Conservation (phyloP, 2,888 invertebrate species). For the Meteorus colon region DNA sequence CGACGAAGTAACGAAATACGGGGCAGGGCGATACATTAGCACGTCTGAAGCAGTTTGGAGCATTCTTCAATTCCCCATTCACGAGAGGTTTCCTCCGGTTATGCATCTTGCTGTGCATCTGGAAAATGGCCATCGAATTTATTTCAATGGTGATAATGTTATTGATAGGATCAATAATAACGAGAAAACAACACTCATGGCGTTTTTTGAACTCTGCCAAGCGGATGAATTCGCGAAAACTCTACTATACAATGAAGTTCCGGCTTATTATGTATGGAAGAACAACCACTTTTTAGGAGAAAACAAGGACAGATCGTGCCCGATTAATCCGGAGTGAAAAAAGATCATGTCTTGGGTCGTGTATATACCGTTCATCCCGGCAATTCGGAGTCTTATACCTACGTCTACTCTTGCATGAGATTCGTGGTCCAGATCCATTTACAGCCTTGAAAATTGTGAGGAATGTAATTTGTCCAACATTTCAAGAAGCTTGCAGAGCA, state of each 20-base stretch:
- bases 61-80: too few species aligned
- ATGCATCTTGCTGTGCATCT: constrained; percentile 57
- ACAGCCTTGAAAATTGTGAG: too few species aligned
- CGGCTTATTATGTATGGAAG: constrained; percentile 34
- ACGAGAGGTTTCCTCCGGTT: too few species aligned
- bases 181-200: constrained; percentile 52
- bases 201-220: constrained; percentile 65
- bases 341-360: constrained; percentile 51
- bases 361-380: constrained; percentile 56
- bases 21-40: constrained; percentile 16
- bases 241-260: constrained; percentile 54
- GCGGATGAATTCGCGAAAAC: constrained; percentile 65
- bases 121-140: constrained; percentile 58
- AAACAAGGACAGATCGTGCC: constrained; percentile 16
- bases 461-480: too few species aligned
- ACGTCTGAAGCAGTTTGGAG: too few species aligned
- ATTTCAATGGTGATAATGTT: constrained; percentile 25
- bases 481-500: constrained; percentile 32
- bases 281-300: constrained; percentile 25
- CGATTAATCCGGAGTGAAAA: constrained; percentile 16
- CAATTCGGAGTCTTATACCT: constrained; percentile 39
- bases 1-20: constrained; percentile 5
- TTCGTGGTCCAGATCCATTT: too few species aligned
- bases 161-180: constrained; percentile 2
- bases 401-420: constrained; percentile 36